Evolutionary conservation across 2,888 invertebrate species (phyloP).

Genomic region (Hoplodrina ambigua): DNA sequence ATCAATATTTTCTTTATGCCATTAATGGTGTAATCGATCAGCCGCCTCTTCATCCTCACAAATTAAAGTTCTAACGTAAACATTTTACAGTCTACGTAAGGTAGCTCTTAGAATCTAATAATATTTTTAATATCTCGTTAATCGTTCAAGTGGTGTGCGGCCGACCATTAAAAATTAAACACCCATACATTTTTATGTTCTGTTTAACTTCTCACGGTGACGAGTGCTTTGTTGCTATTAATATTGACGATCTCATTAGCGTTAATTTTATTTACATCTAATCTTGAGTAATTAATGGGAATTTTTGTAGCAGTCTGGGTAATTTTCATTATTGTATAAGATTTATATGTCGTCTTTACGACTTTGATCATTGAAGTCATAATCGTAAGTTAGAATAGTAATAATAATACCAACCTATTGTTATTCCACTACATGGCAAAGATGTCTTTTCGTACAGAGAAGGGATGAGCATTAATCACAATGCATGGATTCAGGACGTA

Average conservation of each 20-base stretch:
- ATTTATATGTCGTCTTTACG: no score
- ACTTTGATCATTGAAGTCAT: neutral
- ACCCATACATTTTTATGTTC: conserved; percentile 67
- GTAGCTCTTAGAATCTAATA: conserved; percentile 49
- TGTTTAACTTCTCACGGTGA: conserved; percentile 71
- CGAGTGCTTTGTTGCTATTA: conserved; percentile 64
- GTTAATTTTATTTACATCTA: conserved; percentile 57
- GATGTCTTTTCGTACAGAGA: no score
- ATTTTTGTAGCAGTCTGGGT: conserved; percentile 19
- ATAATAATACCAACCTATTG: no score
- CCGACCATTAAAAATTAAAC: conserved; percentile 67
- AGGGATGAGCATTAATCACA: no score
- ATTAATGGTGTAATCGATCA: neutral
- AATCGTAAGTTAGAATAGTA: neutral
- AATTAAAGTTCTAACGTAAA: conserved; percentile 16
- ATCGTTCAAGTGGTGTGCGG: conserved; percentile 50
- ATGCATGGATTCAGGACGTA: no score
- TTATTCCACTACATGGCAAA: no score
- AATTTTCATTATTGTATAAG: neutral
- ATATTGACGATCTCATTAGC: conserved; percentile 57
- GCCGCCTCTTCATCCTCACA: neutral
- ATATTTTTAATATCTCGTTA: conserved; percentile 58
- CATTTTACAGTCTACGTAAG: conserved; percentile 11
- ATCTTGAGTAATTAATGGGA: conserved; percentile 43
- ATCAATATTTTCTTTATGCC: no score